Conservation (phyloP, 2,888 invertebrate species). For the Lasioglossum morio region DNA sequence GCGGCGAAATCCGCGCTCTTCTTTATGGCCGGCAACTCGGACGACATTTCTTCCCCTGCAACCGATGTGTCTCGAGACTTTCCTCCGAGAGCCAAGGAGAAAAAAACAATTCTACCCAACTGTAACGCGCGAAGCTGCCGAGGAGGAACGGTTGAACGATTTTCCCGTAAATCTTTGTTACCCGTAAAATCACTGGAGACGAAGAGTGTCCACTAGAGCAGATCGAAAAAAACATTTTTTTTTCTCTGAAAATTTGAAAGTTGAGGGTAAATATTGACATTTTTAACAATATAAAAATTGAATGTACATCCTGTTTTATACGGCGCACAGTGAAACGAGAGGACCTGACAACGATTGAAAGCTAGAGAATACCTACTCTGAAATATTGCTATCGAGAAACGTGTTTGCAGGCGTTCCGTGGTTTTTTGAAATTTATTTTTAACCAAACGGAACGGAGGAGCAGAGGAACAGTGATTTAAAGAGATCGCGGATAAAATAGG, state of each 20-base stretch:
- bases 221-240: too few species aligned
- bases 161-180: neutral
- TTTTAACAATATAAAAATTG: too few species aligned
- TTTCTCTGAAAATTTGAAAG: too few species aligned
- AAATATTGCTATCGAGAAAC: neutral
- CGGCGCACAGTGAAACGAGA: too few species aligned
- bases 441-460: neutral
- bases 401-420: neutral
- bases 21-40: constrained; percentile 14
- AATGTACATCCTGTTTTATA: too few species aligned
- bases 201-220: too few species aligned
- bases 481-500: neutral
- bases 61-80: neutral
- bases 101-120: neutral
- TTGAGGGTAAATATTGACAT: too few species aligned
- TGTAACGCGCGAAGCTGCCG: neutral
- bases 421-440: neutral
- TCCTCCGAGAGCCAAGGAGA: neutral
- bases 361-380: neutral
- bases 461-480: neutral
- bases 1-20: constrained; percentile 27
- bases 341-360: too few species aligned
- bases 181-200: neutral
- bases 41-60: neutral
- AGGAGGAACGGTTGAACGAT: neutral